Evolutionary conservation across 2,888 invertebrate species (phyloP).

Genomic region (Xiphydria camelus): DNA sequence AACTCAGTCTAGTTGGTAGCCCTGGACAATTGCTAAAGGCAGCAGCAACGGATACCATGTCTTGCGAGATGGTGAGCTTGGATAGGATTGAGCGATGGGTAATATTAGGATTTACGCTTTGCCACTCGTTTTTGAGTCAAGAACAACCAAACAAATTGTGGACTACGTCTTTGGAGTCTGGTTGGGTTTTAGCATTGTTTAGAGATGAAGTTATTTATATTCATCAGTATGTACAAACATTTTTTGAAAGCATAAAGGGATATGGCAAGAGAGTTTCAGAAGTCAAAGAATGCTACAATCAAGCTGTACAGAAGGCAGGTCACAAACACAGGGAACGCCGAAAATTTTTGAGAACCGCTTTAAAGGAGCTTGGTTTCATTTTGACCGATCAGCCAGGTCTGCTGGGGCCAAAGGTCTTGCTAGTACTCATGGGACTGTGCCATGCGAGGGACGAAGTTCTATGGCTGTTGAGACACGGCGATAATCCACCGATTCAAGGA

Average conservation of each 20-base stretch:
- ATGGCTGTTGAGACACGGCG: constrained; percentile 95
- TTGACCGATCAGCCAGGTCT: constrained; percentile 98
- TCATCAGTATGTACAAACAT: constrained; percentile 89
- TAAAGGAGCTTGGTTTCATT: constrained; percentile 93
- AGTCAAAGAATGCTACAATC: constrained; percentile 92
- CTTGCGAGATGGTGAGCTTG: constrained; percentile 95
- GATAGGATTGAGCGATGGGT: constrained; percentile 98
- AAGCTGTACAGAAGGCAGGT: constrained; percentile 88
- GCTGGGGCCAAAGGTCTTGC: constrained; percentile 93
- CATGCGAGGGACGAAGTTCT: constrained; percentile 96
- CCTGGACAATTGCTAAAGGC: constrained; percentile 94
- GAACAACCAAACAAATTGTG: constrained; percentile 87
- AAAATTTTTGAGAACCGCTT: constrained; percentile 92
- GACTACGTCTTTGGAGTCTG: constrained; percentile 87
- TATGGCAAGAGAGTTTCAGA: constrained; percentile 91
- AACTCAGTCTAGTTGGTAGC: constrained; percentile 90
- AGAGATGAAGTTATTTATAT: constrained; percentile 97
- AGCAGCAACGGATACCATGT: constrained; percentile 92
- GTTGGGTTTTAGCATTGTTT: constrained; percentile 93
- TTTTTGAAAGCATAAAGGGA: constrained; percentile 94
- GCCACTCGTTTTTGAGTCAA: constrained; percentile 82
- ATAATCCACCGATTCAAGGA: constrained; percentile 84
- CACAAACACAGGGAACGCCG: constrained; percentile 92
- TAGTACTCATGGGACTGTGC: constrained; percentile 95
- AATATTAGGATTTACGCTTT: constrained; percentile 89